Evolutionary conservation across 2,113 vertebrate genomes (phyloP), one percentile per base, ranked within the genome.

Genomic region (Spermophilus dauricus): DNA sequence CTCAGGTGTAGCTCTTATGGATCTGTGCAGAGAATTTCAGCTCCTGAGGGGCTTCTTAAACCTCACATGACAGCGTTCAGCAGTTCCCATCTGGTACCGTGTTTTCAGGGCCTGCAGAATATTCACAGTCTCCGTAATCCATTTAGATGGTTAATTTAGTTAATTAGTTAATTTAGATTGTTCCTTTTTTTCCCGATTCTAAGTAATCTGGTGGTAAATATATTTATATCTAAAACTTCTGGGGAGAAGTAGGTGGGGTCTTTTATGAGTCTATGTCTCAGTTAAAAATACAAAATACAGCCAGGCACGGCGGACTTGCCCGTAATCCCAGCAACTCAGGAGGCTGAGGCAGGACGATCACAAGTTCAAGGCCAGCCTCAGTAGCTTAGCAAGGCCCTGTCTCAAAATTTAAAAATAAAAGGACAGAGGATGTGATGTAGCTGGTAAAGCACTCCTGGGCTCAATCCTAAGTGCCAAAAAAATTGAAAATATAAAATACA

Each of bases 1-100:
- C 78, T 77, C 34, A 53, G 45, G 76, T 65, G 77, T 37, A 58
- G 84, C 93, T 96, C 77, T 82, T 97, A 90, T 75, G 91, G 92
- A 92, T 97, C 85, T 87, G 13, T 82, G 86, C 92, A 61, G 82
- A 73, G 94, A 96, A 97, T 63, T 92, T 90, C 92, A 58, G 85
- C 76, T 77, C 80, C 84, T 86, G 39, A 58, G 20, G 20, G 20
- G 73, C 61, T 89, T 95, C 56, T 22, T 70, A 45, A 86, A 61
- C 73, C 86, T 93, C 34, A 4, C 61, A 91, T 88, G 69, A 93
- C 39, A 78, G 32, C 37, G 58, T 89, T 73, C 89, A 90, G 93
- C 76, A 84, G 84, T 92, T 94, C 37, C 80, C 85, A 88, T 53
- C 65, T 63, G 45, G 42, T 45, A 48, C 75, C 89, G 94, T 67